Evolutionary conservation across 2,797 vertebrate genomes (phyloP).

Genomic region (Cryptoblepharus egeriae): DNA sequence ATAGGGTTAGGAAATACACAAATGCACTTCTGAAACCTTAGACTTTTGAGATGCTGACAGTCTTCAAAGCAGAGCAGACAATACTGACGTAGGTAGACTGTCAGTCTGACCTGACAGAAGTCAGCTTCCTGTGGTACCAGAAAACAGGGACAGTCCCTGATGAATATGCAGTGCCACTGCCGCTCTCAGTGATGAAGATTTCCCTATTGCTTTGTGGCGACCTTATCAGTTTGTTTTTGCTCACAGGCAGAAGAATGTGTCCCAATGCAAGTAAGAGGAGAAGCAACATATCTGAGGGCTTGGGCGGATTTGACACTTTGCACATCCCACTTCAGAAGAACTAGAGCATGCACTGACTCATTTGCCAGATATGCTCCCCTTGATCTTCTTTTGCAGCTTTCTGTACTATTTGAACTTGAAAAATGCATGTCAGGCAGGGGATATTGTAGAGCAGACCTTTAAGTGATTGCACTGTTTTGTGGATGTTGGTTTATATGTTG

Average conservation of each 20-base stretch:
- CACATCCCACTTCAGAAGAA: neutral
- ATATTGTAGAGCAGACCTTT: conserved; percentile 14
- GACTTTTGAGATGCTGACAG: too few relatives aligned
- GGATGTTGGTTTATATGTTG: conserved; percentile 43
- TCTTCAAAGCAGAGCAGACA: too few relatives aligned
- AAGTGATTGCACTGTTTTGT: conserved; percentile 45
- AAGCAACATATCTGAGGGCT: neutral
- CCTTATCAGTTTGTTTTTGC: conserved; percentile 15
- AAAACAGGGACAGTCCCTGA: neutral
- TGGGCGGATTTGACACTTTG: neutral
- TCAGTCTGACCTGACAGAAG: too few relatives aligned
- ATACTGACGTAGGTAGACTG: too few relatives aligned
- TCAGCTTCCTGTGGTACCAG: neutral
- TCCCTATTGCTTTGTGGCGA: neutral
- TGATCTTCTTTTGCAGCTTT: neutral
- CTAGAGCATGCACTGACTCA: conserved; percentile 6
- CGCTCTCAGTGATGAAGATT: neutral
- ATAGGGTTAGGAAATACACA: too few relatives aligned
- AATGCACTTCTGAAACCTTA: too few relatives aligned
- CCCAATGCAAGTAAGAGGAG: neutral
- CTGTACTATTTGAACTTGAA: neutral
- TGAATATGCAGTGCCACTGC: neutral
- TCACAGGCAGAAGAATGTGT: conserved; percentile 45
- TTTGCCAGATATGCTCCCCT: neutral
- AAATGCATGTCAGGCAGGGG: conserved; percentile 13